Evolutionary conservation across 2,797 vertebrate species (phyloP), one percentile per base, ranked within the genome.

Genomic region (Merluccius polli): DNA sequence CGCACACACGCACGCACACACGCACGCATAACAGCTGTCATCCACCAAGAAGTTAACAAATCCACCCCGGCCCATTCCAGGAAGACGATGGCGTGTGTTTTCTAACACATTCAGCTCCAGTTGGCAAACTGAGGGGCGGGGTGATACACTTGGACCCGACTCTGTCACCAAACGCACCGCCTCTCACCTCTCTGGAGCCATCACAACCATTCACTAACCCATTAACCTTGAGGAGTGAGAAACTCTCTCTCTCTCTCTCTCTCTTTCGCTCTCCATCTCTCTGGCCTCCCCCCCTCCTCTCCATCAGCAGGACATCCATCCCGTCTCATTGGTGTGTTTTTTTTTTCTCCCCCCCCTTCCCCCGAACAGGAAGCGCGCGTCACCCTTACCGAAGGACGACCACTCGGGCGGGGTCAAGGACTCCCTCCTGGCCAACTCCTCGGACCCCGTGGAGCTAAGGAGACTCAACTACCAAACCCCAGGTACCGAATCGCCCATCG

Each of bases 401-500:
- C 95, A 97, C 80, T 95, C 96, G 0, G 91, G 95, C 0, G 96
- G 96, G 69, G 93, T 98, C 77, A 98, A 98, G 88, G 97, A 98
- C 89, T 97, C 94, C 0, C 92, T 98, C 79, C 90, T 98, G 90
- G 94, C 95, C 69, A 95, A 98, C 87, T 96, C 97, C 11, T 97
- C 96, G 0, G 97, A 98, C 84, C 97, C 97, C 0, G 97, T 98
- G 72, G 97, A 98, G 91, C 95, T 98, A 95, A 93, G 97, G 75
- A 90, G 97, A 68, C 95, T 98, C 84, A 98, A 98, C 93, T 98
- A 96, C 87, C 97, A 98, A 87, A 98, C 97, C 12, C 96, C 97
- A 96, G 97, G 97, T 98, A 95, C 81, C 27, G 63, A n/a, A n/a
- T n/a, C n/a, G n/a, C n/a, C n/a, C n/a, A n/a, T n/a, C 79, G 38